These are phyloP conservation scores for Plumapathes pennacea DNA, from an alignment of 92 coral and sea anemone genomes.

Conservation along the genomic window DNA sequence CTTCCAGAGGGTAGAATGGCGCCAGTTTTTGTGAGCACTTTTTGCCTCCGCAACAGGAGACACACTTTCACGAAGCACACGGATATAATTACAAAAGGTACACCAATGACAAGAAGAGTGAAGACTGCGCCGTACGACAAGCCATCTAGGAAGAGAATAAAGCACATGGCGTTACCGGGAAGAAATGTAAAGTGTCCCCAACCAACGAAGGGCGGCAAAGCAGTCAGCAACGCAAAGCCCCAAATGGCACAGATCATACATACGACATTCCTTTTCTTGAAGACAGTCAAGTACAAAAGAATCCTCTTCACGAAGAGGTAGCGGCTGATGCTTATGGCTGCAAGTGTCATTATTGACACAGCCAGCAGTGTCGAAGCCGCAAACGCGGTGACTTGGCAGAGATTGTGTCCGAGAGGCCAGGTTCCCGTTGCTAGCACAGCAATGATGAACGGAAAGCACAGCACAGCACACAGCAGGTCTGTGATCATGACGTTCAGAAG, in stretches of 20 bases:
- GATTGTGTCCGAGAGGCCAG: slow-evolving; percentile 32
- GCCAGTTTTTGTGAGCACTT: slow-evolving; percentile 26
- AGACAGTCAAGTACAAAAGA: slow-evolving; percentile 45
- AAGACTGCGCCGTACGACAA: slow-evolving; percentile 57
- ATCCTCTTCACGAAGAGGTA: slow-evolving; percentile 56
- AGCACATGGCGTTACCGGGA: slow-evolving; percentile 66
- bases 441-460: slow-evolving; percentile 40
- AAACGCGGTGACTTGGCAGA: slow-evolving; percentile 56
- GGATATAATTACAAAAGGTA: slow-evolving; percentile 46
- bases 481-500: slow-evolving; percentile 58
- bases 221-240: slow-evolving; percentile 23
- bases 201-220: slow-evolving; percentile 69
- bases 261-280: slow-evolving; percentile 46
- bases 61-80: slow-evolving; percentile 54
- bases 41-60: slow-evolving; percentile 6
- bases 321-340: slow-evolving; percentile 62
- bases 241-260: slow-evolving; percentile 54
- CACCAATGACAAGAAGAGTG: slow-evolving; percentile 58
- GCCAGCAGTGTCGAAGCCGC: slow-evolving; percentile 39
- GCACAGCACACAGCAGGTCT: slow-evolving; percentile 49
- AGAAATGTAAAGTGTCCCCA: slow-evolving; percentile 69
- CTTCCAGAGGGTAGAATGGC: slow-evolving; percentile 10
- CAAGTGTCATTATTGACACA: slow-evolving; percentile 49
- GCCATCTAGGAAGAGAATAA: slow-evolving; percentile 53
- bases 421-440: slow-evolving; percentile 40